Evolutionary conservation across 2,797 vertebrate genomes (phyloP), one percentile per base, ranked within the genome.

Genomic region (Helicolenus hilgendorfi): DNA sequence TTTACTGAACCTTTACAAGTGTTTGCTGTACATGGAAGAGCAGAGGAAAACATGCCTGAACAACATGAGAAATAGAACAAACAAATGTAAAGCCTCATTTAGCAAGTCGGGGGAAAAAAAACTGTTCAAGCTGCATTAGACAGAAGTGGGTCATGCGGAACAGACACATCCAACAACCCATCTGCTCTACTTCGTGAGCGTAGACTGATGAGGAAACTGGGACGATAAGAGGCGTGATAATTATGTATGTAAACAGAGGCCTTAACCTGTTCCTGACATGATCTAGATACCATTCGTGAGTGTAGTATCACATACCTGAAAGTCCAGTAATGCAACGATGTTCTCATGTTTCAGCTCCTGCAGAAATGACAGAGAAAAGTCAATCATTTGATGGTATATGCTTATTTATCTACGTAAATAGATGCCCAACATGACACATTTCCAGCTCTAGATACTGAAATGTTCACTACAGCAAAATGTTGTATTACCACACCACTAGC

Each of bases 271-370:
- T 1, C 7, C 38, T 41, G 27, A 53, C 2, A 13, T 11, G 11
- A 49, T 33, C 29, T 24, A 56, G 13, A 81, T 15, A 6, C 1
- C 1, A 33, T 41, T 20, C 78, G 31, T 10, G n/a, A 49, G 10
- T 35, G 15, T 29, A 7, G 15, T 5, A 18, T 62, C 72, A 81
- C 94, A 84, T 97, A 99, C 99, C 98, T 99, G 98, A 94, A 99
- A 99, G 95, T 99, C 99, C 71, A 99, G 98, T 95, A 99, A 95
- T 2, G 98, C 98, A 86, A 99, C 99, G 45, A 99, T 99, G 95
- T 99, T 99, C 89, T 99, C 99, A 92, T 99, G 99, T 92, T 99
- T 99, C 93, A 99, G 76, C 79, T 99, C 99, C 99, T 99, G 84
- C 22, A 87, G 35, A 87, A 63, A 90, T 7, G 2, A 79, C 1